Evolutionary conservation across 2,797 vertebrate genomes (phyloP), one percentile per base, ranked within the genome.

Genomic region (Acanthornis magna): DNA sequence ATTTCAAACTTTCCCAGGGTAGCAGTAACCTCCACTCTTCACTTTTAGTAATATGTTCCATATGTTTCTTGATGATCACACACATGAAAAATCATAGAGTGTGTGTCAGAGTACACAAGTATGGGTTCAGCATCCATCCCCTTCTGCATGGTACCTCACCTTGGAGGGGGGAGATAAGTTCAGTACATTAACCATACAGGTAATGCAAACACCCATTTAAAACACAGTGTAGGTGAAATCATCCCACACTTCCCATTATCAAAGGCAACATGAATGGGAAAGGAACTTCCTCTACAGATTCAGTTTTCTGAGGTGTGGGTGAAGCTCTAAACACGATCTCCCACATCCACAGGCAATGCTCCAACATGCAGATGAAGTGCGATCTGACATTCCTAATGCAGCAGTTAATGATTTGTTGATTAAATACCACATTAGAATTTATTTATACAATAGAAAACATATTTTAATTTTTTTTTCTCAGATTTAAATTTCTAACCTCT

Each of bases 331-430:
- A 86, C 13, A 71, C 93, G 67, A 53, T 81, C 85, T 95, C 30
- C 58, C 57, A 74, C 8, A 10, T 84, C 60, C 43, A 71, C 50
- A 86, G 73, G 67, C 74, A 88, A 72, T 16, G 48, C 29, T 94
- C 82, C 66, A 87, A 57, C 50, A 79, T 34, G 47, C 68, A 94
- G 70, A 81, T 78, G 58, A 85, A 95, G 85, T 74, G 63, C 86
- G 71, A 82, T 72, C 65, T 90, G 55, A 87, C 40, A 88, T 96
- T 96, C 58, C 58, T 70, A 85, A 72, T 85, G 68, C 83, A 89
- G 74, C 78, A 74, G 75, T 73, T 94, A 95, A 96, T 94, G 91
- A 95, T 83, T 82, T 91, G 85, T 88, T 89, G 82, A 85, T 70
- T 72, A 85, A 85, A 81, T 51, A 91, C 3, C 43, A 66, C 70